phyloP scores from a whole-genome alignment of 2,888 invertebrate genomes.

The Ischnus inquisitorius region DNA sequence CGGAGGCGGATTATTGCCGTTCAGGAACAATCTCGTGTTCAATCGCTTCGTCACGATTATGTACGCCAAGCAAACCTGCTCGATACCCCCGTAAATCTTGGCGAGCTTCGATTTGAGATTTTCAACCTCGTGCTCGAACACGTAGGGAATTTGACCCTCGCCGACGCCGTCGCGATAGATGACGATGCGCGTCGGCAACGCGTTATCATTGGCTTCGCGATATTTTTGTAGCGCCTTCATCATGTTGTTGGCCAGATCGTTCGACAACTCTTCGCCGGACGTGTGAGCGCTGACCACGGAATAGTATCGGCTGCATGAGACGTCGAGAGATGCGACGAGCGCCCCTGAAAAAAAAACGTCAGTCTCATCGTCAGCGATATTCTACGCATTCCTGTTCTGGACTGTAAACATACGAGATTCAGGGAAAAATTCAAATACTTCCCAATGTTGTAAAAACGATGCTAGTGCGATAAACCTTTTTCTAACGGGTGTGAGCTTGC shows the following conservation, averaged over 20 bases:
- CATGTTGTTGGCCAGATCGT: conserved; percentile 90
- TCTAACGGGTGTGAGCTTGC: too few relatives aligned
- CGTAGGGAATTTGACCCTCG: conserved; percentile 94
- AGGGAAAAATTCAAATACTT: neutral
- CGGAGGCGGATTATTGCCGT: conserved; percentile 90
- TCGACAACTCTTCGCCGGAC: conserved; percentile 92
- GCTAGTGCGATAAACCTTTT: too few relatives aligned
- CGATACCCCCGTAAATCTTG: conserved; percentile 86
- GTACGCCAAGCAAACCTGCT: conserved; percentile 88
- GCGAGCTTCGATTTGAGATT: conserved; percentile 87
- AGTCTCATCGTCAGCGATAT: neutral
- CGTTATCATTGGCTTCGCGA: conserved; percentile 85
- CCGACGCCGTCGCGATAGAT: conserved; percentile 98
- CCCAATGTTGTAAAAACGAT: too few relatives aligned
- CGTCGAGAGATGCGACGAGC: conserved; percentile 91
- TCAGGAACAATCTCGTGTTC: conserved; percentile 90
- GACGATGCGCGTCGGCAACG: conserved; percentile 90
- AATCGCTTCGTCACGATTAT: conserved; percentile 96
- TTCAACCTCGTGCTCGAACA: conserved; percentile 91
- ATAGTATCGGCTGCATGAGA: conserved; percentile 89
- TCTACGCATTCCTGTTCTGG: neutral
- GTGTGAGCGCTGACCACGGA: conserved; percentile 91
- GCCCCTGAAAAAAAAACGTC: conserved; percentile 87
- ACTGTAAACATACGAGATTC: neutral
- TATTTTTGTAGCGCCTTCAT: conserved; percentile 86